phyloP scores from a whole-genome alignment of 2,888 invertebrate genomes.

The Apocheima hispidaria region DNA sequence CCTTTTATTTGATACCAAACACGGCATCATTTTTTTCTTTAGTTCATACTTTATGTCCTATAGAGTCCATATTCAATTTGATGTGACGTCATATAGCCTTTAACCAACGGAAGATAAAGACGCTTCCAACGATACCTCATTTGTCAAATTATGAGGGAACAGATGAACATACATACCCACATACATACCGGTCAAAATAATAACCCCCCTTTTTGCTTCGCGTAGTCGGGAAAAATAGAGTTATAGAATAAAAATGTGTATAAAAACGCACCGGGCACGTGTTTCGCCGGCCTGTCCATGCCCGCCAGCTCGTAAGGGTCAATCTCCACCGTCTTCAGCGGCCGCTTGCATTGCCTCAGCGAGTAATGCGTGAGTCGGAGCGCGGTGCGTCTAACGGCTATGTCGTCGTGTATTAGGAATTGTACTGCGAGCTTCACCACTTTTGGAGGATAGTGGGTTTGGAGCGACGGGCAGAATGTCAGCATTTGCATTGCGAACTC shows the following conservation, averaged over 20 bases:
- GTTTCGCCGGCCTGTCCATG: conserved; percentile 59
- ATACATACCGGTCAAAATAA: no score
- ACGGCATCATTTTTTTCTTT: no score
- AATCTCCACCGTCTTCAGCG: conserved; percentile 86
- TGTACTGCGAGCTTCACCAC: conserved; percentile 88
- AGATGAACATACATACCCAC: no score
- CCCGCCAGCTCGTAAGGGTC: conserved; percentile 84
- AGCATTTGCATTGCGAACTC: conserved; percentile 91
- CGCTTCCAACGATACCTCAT: no score
- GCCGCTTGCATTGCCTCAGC: conserved; percentile 90
- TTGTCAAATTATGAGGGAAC: no score
- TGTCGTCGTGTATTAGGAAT: conserved; percentile 91
- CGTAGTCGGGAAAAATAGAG: no score
- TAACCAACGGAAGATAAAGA: no score
- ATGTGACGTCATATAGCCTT: no score
- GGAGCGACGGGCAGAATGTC: conserved; percentile 89
- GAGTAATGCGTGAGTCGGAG: conserved; percentile 87
- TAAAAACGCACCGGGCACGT: conserved; percentile 64
- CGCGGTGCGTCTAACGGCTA: conserved; percentile 91
- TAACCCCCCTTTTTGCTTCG: no score
- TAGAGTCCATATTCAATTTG: no score
- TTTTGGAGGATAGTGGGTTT: conserved; percentile 87
- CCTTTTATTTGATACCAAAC: no score
- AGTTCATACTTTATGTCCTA: no score
- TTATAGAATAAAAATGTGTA: background rate